Percentiles rank a stretch among this genome's conserved stretches.
Conservation (phyloP, 2,113 vertebrate species). For the Trinectes maculatus region DNA sequence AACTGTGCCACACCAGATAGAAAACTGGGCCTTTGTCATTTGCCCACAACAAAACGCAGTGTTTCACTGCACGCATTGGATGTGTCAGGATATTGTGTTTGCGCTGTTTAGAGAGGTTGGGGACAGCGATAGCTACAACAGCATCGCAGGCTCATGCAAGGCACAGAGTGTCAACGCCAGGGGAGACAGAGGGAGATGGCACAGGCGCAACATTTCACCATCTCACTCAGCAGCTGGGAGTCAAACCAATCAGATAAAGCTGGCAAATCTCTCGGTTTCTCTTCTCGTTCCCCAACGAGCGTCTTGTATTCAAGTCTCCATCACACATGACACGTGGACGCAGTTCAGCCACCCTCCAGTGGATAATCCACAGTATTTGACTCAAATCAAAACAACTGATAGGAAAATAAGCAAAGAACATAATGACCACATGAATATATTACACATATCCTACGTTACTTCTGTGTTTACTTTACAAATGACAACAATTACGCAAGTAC, state of each 20-base stretch:
- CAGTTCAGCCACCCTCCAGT: too few species aligned
- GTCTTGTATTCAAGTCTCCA: slow-evolving; percentile 52
- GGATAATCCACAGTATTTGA: too few species aligned
- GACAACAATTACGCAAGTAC: neutral
- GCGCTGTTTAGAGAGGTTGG: slow-evolving; percentile 21
- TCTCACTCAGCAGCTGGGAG: slow-evolving; percentile 73
- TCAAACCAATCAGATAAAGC: slow-evolving; percentile 69
- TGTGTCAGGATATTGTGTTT: slow-evolving; percentile 7
- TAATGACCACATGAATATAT: slow-evolving; percentile 1
- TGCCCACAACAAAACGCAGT: neutral
- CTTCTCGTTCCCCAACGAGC: slow-evolving; percentile 44
- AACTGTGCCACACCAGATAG: slow-evolving; percentile 29
- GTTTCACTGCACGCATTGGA: slow-evolving; percentile 5
- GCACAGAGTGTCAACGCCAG: slow-evolving; percentile 43
- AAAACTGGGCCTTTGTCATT: slow-evolving; percentile 6
- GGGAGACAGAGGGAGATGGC: slow-evolving; percentile 55
- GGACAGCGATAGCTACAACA: slow-evolving; percentile 1
- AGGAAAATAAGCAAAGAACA: neutral
- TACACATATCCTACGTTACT: neutral
- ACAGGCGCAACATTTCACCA: slow-evolving; percentile 49
- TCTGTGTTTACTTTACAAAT: slow-evolving; percentile 25
- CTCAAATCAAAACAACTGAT: neutral
- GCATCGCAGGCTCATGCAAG: slow-evolving; percentile 29
- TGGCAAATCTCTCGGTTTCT: slow-evolving; percentile 44
- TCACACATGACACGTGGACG: slow-evolving; percentile 34